Base-by-base conservation (phyloP, 2,797 vertebrate species). In the Mastacembelus armatus region DNA sequence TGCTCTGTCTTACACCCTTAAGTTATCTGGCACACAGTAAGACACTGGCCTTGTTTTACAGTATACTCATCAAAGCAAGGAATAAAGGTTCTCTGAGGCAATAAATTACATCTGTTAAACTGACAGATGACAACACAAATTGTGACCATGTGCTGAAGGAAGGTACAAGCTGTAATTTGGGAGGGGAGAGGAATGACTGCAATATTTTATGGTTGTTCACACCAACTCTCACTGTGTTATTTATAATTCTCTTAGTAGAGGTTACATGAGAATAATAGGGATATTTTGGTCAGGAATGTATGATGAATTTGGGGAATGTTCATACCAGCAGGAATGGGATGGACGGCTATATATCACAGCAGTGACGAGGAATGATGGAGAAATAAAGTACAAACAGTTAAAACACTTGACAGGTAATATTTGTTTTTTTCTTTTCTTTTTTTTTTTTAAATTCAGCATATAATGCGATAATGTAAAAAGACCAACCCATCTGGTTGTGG, bases 121-220 rank as follows among this genome's bases (percentile, higher is more conserved):
- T 82, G 73, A 81, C 40, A 74, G 61, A 66, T 47, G 68, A 71
- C 60, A 58, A 66, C 57, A 60, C 56, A 75, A 64, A 84, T 81
- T 68, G 61, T 50, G 55, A 59, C 62, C 57, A 62, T 70, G 67
- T 73, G 70, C 60, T 60, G 32, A 70, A 49, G 21, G 29, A 72
- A 57, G 48, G 38, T 59, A 57, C 63, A 78, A 54, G 69, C 73
- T 86, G 64, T 77, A 78, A 88, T 89, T 85, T 83, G 50, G 33
- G 16, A 75, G 26, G 66, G 43, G 16, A 81, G 72, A 60, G 63
- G 75, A 74, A 49, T 40, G 61, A 2, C 45, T 55, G 43, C 40
- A 57, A 9, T 26, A 27, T 39, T 83, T 85, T 81, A 78, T 64
- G 68, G 36, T 19, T 48, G 27, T 48, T 80, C 35, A 71, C 49